A percentile compares a stretch with the other conserved stretches of the same genome.
phyloP scores from a whole-genome alignment of 1,140 invertebrate genomes.

The Caerostris extrusa region DNA sequence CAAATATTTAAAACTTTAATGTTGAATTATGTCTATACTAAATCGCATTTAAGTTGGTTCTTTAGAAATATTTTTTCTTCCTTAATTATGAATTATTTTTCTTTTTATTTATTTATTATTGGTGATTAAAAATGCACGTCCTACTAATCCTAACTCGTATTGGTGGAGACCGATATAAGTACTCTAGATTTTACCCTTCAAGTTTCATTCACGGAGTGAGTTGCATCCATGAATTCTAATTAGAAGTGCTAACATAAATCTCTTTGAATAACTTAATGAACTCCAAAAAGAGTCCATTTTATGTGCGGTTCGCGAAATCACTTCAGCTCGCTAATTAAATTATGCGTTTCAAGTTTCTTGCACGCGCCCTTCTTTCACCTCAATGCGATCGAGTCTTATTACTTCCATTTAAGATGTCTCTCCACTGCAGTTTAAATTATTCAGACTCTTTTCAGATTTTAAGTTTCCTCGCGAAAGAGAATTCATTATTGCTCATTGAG shows the following conservation, averaged over 20 bases:
- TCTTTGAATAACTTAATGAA: neutral
- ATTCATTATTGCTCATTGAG: no score
- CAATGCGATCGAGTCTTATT: neutral
- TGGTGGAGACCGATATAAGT: neutral
- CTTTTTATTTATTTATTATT: neutral
- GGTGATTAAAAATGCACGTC: neutral
- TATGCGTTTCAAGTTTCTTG: neutral
- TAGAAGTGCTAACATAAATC: neutral
- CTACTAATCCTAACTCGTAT: neutral
- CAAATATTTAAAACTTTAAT: neutral
- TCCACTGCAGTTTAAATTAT: no score
- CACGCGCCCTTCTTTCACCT: neutral
- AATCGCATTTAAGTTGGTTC: neutral
- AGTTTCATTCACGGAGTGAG: neutral
- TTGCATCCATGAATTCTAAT: neutral
- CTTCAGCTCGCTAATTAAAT: neutral
- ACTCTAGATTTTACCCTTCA: neutral
- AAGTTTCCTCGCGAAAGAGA: neutral
- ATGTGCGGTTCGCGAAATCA: neutral
- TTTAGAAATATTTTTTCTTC: neutral
- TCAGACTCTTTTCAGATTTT: no score
- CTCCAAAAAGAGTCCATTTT: neutral
- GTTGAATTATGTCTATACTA: neutral
- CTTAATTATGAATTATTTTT: neutral
- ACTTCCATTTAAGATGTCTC: no score